phyloP scores from a whole-genome alignment of 1,140 invertebrate species.

The Bemisia tabaci region DNA sequence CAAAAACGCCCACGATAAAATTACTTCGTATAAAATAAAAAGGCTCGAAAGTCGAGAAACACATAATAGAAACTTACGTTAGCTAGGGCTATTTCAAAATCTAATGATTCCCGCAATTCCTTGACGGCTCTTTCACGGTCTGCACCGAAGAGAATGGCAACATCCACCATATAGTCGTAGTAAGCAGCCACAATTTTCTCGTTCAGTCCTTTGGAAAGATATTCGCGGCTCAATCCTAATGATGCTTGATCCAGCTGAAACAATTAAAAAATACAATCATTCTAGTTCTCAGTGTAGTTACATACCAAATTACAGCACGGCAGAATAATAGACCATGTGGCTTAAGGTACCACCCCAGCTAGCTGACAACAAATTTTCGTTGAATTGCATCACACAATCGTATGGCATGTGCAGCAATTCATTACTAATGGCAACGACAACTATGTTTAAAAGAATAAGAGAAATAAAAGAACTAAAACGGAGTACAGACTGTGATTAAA shows the following conservation, averaged over 20 bases:
- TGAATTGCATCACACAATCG: no score
- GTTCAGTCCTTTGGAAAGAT: slow-evolving; percentile 66
- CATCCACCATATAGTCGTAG: slow-evolving; percentile 71
- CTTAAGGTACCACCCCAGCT: no score
- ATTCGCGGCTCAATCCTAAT: slow-evolving; percentile 75
- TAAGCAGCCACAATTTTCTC: slow-evolving; percentile 67
- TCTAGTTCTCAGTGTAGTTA: no score
- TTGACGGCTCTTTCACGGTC: slow-evolving; percentile 47
- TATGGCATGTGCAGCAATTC: no score
- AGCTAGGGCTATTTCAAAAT: slow-evolving; percentile 87
- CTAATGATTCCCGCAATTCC: slow-evolving; percentile 67
- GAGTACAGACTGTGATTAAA: no score
- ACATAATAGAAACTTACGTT: slow-evolving; percentile 48
- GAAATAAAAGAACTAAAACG: no score
- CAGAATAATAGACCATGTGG: no score
- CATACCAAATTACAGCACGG: no score
- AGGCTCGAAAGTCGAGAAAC: background rate
- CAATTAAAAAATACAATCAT: slow-evolving; percentile 9
- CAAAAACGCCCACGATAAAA: no score
- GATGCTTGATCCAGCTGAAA: slow-evolving; percentile 80
- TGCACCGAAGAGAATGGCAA: slow-evolving; percentile 76
- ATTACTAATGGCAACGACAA: no score
- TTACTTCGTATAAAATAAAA: no score
- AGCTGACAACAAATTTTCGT: background rate
- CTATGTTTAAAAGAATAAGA: no score